Evolutionary conservation across 2,113 vertebrate genomes (phyloP), one percentile per base, ranked within the genome.

Genomic region (Hemichromis elongatus): DNA sequence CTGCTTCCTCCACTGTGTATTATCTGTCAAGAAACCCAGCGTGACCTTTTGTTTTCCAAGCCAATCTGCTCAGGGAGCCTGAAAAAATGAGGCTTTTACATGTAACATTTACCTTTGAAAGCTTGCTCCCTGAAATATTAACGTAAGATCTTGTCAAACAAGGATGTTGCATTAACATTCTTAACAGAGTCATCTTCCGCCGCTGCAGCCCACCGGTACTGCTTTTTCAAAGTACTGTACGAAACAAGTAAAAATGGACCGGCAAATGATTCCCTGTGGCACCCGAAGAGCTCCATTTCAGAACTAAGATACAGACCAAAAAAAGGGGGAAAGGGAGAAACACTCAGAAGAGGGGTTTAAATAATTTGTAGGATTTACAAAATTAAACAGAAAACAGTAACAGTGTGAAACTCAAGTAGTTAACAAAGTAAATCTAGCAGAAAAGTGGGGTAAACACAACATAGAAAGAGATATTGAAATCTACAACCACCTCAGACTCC

Each of bases 91-190:
- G 79, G 84, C 82, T 89, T 90, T 87, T 91, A 87, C 12, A 82
- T 88, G 75, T 50, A 86, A 83, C 53, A 13, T 75, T 83, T 88
- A 81, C 82, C 87, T 84, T 80, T 88, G 57, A 90, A 90, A 92
- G 85, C 88, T 79, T 19, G 5, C 78, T 24, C 30, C 80, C 80
- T 93, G 40, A 89, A 94, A 92, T 92, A 94, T 94, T 91, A 30
- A 93, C 84, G 83, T 54, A 1, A 78, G 54, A 75, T 80, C 87
- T 82, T 89, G 90, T 86, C 81, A 70, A 89, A 92, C 92, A 93
- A 88, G 90, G 83, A 85, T 92, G 85, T 57, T 90, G 84, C 91
- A 92, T 92, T 93, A 92, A 66, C 80, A 85, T 88, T 82, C 50
- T 85, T 86, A 84, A 82, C 66, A 5, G 61, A 61, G 73, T 33